phyloP scores from a whole-genome alignment of 2,888 invertebrate species.

The Melanophora roralis region DNA sequence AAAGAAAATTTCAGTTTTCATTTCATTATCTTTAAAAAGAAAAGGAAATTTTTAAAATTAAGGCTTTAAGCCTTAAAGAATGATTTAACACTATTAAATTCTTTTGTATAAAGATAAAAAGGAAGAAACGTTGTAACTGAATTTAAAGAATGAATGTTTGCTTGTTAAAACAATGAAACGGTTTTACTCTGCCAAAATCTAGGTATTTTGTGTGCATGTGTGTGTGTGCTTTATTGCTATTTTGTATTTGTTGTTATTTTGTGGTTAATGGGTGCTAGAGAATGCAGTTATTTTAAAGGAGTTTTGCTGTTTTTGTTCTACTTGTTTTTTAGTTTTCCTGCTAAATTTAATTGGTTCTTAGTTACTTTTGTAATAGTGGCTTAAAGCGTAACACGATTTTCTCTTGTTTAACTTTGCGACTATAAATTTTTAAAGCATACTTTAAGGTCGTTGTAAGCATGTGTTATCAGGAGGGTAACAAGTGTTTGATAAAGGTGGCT shows the following conservation, averaged over 20 bases:
- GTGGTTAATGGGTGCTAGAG: conserved; percentile 46
- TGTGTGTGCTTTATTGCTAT: background rate
- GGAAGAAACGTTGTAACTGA: background rate
- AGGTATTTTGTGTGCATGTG: background rate
- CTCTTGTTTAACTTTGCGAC: background rate
- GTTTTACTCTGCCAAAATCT: background rate
- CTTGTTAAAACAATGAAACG: background rate
- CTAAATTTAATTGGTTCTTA: conserved; percentile 58
- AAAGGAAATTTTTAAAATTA: conserved; percentile 15
- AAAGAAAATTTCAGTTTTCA: background rate
- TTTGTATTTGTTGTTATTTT: conserved; percentile 33
- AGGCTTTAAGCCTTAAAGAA: conserved; percentile 14
- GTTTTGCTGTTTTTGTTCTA: background rate
- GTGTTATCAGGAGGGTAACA: no score
- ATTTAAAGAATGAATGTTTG: background rate
- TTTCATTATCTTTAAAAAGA: background rate
- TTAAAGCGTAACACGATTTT: conserved; percentile 32
- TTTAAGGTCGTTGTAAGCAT: conserved; percentile 7
- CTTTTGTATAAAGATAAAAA: background rate
- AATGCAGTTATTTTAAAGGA: conserved; percentile 51
- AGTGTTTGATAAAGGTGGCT: no score
- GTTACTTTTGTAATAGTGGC: conserved; percentile 49
- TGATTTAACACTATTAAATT: conserved; percentile 43
- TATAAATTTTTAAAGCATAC: conserved; percentile 29
- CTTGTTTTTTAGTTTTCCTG: conserved; percentile 30